Percentiles rank a stretch among this genome's conserved stretches.
These are phyloP conservation scores for Zenarchopterus dispar DNA, from an alignment of 2,797 vertebrate species.

Conservation along the genomic window DNA sequence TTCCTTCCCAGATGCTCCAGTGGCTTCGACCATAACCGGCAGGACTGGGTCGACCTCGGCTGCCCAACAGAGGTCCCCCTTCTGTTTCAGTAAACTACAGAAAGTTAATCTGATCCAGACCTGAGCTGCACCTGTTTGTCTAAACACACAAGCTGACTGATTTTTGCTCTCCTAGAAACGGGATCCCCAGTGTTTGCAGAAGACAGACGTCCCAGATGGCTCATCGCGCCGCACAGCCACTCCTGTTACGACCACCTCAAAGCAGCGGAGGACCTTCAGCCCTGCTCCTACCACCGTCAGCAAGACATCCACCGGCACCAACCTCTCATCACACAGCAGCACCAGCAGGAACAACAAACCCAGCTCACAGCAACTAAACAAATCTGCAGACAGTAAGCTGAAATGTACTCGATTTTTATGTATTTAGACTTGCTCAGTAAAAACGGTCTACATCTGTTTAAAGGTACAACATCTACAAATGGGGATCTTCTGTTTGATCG, in stretches of 20 bases:
- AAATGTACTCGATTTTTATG: neutral
- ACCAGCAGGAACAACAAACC: constrained; percentile 63
- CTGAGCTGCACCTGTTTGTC: neutral
- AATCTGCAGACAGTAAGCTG: constrained; percentile 83
- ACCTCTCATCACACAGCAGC: constrained; percentile 61
- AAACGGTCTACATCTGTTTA: no score
- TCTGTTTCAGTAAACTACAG: constrained; percentile 22
- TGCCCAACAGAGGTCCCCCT: constrained; percentile 90
- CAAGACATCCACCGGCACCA: constrained; percentile 62
- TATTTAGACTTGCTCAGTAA: no score
- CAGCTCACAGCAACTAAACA: constrained; percentile 74
- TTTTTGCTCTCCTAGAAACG: constrained; percentile 79
- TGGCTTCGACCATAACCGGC: constrained; percentile 94
- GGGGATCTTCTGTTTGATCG: no score
- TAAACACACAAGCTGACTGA: neutral
- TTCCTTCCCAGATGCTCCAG: constrained; percentile 90
- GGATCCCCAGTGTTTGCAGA: constrained; percentile 84
- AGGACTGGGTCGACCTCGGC: constrained; percentile 95
- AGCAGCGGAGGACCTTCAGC: constrained; percentile 72
- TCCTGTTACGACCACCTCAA: constrained; percentile 53
- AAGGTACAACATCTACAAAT: no score
- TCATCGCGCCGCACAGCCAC: constrained; percentile 75
- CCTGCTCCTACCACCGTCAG: constrained; percentile 69
- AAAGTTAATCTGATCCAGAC: neutral
- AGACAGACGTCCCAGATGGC: constrained; percentile 56